A percentile compares a stretch with the other conserved stretches of the same genome.
Evolutionary conservation across 2,113 vertebrate species (phyloP).

Genomic region (Nibea albiflora): DNA sequence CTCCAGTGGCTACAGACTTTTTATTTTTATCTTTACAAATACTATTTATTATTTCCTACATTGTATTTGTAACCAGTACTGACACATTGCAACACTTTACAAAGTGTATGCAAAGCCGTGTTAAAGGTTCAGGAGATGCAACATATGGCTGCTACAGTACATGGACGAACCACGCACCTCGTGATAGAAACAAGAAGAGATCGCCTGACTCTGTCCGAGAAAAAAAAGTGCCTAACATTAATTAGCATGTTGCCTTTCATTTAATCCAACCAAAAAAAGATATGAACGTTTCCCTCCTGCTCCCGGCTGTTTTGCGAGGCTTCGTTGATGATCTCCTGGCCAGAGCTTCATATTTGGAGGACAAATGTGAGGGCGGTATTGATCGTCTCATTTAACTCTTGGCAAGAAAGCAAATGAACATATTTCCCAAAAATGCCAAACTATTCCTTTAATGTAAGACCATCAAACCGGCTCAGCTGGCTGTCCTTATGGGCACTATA

Average conservation of each 20-base stretch:
- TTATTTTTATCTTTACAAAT: background rate
- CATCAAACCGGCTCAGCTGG: background rate
- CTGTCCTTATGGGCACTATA: background rate
- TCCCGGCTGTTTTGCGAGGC: too few species aligned
- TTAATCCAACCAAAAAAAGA: too few species aligned
- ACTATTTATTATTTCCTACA: background rate
- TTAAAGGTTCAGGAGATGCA: background rate
- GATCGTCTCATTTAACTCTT: background rate
- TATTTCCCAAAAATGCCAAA: background rate
- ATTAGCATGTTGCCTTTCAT: too few species aligned
- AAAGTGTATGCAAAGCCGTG: background rate
- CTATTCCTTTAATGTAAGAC: background rate
- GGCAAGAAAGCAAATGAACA: background rate
- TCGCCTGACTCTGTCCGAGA: too few species aligned
- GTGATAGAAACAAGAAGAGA: background rate
- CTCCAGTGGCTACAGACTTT: background rate
- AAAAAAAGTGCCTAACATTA: too few species aligned
- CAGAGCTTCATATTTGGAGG: too few species aligned
- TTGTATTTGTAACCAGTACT: background rate
- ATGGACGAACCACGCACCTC: background rate
- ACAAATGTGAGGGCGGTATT: background rate
- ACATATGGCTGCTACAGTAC: background rate
- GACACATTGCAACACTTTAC: background rate
- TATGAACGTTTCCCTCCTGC: too few species aligned
- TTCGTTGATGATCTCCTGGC: too few species aligned